Evolutionary conservation across 2,797 vertebrate genomes (phyloP).

Genomic region (Triplophysa bombifrons): DNA sequence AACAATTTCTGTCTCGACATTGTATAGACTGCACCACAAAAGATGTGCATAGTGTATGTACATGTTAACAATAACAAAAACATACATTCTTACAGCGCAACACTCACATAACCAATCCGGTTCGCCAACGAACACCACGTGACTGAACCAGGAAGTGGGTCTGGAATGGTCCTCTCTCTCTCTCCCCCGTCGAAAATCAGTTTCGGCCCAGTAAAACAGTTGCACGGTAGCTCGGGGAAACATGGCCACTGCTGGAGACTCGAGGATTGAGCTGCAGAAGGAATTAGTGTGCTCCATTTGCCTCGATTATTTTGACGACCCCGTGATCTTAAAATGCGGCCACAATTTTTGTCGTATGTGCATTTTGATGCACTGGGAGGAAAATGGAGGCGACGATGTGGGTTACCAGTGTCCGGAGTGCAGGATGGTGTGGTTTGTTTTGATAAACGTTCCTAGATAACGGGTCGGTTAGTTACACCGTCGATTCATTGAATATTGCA

Average conservation of each 20-base stretch:
- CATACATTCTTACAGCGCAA: no score
- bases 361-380: constrained; percentile 82
- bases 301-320: constrained; percentile 78
- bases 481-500: background rate
- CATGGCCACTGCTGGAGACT: constrained; percentile 75
- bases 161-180: background rate
- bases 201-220: constrained; percentile 19
- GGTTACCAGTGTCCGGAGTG: constrained; percentile 75
- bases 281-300: constrained; percentile 81
- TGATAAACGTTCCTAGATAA: constrained; percentile 25
- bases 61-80: no score
- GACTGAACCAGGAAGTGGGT: constrained; percentile 28
- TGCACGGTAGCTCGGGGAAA: constrained; percentile 51
- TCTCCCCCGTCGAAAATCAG: constrained; percentile 5
- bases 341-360: constrained; percentile 82
- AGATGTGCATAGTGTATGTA: no score
- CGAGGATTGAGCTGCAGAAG: constrained; percentile 70
- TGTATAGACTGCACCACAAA: no score
- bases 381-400: constrained; percentile 77
- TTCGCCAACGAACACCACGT: background rate
- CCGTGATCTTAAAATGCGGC: constrained; percentile 80
- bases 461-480: background rate
- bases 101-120: background rate
- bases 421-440: constrained; percentile 57
- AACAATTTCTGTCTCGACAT: no score